phyloP scores from a whole-genome alignment of 2,888 invertebrate genomes.

The Rutpela maculata region DNA sequence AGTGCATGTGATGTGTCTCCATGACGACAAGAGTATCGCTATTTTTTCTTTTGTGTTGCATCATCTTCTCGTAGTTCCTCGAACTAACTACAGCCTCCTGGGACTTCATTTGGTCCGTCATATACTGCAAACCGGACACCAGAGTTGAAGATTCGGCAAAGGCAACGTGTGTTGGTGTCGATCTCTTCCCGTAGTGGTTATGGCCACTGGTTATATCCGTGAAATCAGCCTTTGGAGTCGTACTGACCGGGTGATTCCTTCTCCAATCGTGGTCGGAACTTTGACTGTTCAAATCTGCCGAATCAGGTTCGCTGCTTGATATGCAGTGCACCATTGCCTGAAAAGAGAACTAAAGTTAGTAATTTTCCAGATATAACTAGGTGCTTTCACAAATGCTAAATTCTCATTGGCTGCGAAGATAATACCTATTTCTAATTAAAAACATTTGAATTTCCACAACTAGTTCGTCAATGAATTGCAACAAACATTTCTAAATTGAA shows the following conservation, averaged over 20 bases:
- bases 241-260: conserved; percentile 46
- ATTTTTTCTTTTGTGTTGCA: conserved; percentile 65
- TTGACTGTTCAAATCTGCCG: conserved; percentile 73
- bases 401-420: neutral
- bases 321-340: conserved; percentile 92
- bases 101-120: conserved; percentile 67
- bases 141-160: conserved; percentile 71
- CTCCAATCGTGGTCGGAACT: conserved; percentile 70
- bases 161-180: conserved; percentile 68
- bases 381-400: too few relatives aligned
- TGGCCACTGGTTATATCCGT: conserved; percentile 66
- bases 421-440: too few relatives aligned
- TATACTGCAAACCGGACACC: conserved; percentile 68
- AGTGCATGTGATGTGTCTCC: conserved; percentile 71
- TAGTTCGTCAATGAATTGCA: too few relatives aligned
- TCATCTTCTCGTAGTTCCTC: conserved; percentile 69
- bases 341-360: conserved; percentile 59
- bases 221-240: conserved; percentile 63
- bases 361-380: neutral
- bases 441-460: too few relatives aligned
- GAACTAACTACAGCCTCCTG: conserved; percentile 69
- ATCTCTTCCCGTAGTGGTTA: conserved; percentile 64
- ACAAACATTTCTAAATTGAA: too few relatives aligned
- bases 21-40: conserved; percentile 71
- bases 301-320: conserved; percentile 89